Evolutionary conservation across 2,888 invertebrate genomes (phyloP), one percentile per base, ranked within the genome.

Genomic region (Pimpla rufipes): DNA sequence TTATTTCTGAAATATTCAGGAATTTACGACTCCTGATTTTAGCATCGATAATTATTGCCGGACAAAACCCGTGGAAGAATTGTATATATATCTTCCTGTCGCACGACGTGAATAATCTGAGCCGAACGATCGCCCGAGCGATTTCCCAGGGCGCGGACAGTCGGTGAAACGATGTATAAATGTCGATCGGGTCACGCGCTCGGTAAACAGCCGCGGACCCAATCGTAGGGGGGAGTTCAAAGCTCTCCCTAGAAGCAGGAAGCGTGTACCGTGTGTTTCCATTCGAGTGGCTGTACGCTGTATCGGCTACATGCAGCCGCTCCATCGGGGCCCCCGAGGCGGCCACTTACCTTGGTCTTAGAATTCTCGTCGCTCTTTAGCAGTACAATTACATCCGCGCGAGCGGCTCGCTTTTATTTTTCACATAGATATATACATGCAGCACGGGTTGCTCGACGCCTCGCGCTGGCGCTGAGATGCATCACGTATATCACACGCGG

Each of bases 211-310:
- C 10, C 2, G 16, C 23, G 11, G 10, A 23, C n/a, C 23, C 2
- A 23, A 13, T 55, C 21, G 29, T 52, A 18, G 29, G 50, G 66
- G 23, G 64, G 86, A 86, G 88, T 88, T 89, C 88, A 88, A 88
- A 89, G 88, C 86, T 86, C 88, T 67, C 62, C 64, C 37, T 74
- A 84, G 79, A 83, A 88, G 80, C 87, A 88, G 88, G 88, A 88
- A 88, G 86, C 86, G 75, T 73, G 23, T 35, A 45, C 29, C 29
- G 70, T 40, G 64, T 67, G 57, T 37, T 59, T 47, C 11, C 37
- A 57, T 59, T 40, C 18, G 13, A 70, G 18, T 35, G 64, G 47
- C 57, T 71, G 62, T 68, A 50, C 40, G 77, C 35, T 62, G 50
- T 37, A 59, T 18, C 8, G 10, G 50, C 40, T 59, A 66, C 29